Conservation (phyloP, 2,888 invertebrate species). For the Thera obeliscata region DNA sequence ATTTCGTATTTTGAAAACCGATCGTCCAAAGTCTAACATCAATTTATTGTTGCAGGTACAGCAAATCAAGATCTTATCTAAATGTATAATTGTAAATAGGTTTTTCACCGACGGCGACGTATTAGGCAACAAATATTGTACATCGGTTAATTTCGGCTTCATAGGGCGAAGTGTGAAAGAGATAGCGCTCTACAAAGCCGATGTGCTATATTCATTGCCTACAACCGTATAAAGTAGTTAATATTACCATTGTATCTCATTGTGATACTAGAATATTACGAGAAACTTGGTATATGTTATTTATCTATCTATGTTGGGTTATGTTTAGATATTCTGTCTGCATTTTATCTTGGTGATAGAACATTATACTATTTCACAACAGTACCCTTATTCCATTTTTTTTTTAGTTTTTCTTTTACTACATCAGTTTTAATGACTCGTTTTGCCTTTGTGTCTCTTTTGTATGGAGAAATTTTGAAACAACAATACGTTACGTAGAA, state of each 20-base stretch:
- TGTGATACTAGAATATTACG: constrained; percentile 64
- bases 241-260: constrained; percentile 55
- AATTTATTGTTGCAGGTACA: constrained; percentile 34
- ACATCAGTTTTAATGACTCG: no score
- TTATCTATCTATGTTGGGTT: constrained; percentile 10
- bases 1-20: neutral
- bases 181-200: no score
- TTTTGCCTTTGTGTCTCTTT: no score
- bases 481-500: no score
- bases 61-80: constrained; percentile 24
- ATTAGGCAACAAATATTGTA: no score
- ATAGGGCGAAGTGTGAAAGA: no score
- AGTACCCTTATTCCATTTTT: neutral
- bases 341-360: neutral
- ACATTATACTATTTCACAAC: neutral
- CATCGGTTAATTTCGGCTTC: no score
- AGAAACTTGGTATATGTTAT: constrained; percentile 28
- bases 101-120: constrained; percentile 18
- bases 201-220: no score
- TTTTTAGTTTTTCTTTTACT: no score
- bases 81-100: constrained; percentile 36
- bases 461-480: no score
- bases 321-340: constrained; percentile 13
- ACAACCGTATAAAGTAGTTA: constrained; percentile 14
- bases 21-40: neutral